Conservation (phyloP, 2,113 vertebrate genomes). For the Rallus limicola region DNA sequence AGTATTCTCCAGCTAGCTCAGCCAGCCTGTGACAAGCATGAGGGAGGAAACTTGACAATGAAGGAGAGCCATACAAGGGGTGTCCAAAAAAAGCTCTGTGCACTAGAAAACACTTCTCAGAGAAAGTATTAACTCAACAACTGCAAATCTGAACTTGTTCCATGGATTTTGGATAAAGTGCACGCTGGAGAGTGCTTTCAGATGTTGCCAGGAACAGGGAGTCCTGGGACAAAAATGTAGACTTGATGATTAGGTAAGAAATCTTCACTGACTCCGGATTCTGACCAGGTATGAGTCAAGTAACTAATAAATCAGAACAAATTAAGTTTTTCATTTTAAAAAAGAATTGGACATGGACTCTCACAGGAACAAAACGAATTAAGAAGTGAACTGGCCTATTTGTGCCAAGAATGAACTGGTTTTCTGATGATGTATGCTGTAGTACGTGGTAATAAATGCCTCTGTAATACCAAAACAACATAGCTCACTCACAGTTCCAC, state of each 20-base stretch:
- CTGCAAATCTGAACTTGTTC: not conserved
- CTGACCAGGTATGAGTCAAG: not conserved
- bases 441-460: not conserved
- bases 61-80: not conserved
- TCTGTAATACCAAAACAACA: not conserved
- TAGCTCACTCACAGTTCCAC: not conserved
- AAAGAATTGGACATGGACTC: not conserved
- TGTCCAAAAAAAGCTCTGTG: not conserved
- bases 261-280: not conserved
- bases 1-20: not conserved
- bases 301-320: not conserved
- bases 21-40: not conserved
- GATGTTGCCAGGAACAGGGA: not conserved
- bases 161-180: not conserved
- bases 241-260: not conserved
- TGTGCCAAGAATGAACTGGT: not conserved
- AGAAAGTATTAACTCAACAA: not conserved
- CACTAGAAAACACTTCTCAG: not conserved
- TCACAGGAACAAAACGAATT: not conserved
- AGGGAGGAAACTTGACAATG: not conserved
- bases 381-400: not conserved
- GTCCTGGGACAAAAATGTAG: not conserved
- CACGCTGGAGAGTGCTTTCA: not conserved
- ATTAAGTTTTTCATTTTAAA: not conserved
- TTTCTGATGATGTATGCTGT: not conserved